Base-by-base conservation (phyloP, 2,113 vertebrate species). In the Anseranas semipalmata region DNA sequence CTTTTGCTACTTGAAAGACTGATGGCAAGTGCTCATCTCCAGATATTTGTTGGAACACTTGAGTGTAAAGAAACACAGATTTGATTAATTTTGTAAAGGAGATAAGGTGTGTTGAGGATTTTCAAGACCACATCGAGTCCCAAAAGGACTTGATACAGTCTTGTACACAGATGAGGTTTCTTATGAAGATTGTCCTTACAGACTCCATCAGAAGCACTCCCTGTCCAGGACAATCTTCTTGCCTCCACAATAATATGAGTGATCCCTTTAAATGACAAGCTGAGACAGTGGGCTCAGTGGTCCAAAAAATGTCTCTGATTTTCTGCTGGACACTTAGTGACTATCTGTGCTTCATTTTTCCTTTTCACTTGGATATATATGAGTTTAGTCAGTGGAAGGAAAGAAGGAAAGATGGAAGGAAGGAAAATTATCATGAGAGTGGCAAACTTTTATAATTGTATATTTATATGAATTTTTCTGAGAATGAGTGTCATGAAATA, bases 71-170 rank as follows among this genome's bases (percentile, higher is more conserved):
- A 56, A 71, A 82, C 2, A 21, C 7, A 4, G 7, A 48, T 79
- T 41, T 67, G 15, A 50, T 67, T 7, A 63, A 62, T 32, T 71
- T 50, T 28, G 16, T n/a, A 53, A 21, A 52, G 75, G 67, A 19
- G 0, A 1, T 22, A n/a, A 62, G 8, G 7, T 4, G 0, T n/a
- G 6, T 39, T 62, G 27, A 20, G 30, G 8, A 45, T 68, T 93
- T 67, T 87, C 77, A 68, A 72, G 37, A 25, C 6, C 33, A 2
- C 82, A 43, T 33, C 14, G 46, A 75, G 3, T 6, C 22, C 15
- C 6, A 16, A 16, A 8, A 2, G 17, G 15, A 52, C 59, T 6
- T 37, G 39, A 62, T n/a, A n/a, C 8, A 45, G 2, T 41, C 4
- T 37, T 91, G 12, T 28, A 48, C 25, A 18, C 12, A 43, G 27